Evolutionary conservation across 2,113 vertebrate genomes (phyloP), one percentile per base, ranked within the genome.

Genomic region (Ictidomys tridecemlineatus): DNA sequence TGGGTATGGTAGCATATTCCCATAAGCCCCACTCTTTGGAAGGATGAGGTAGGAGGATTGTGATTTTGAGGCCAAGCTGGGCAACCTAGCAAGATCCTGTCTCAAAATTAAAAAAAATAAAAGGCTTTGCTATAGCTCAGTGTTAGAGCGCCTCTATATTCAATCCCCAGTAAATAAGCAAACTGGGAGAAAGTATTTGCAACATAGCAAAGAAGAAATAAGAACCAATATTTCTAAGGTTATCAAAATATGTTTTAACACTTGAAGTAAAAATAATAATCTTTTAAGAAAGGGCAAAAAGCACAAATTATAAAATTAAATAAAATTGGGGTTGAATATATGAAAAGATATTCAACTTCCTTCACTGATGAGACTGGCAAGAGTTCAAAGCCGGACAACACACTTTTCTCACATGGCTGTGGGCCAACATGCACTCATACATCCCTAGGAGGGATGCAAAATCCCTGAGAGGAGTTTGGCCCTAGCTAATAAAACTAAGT

Each of bases 291-390:
- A 94, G 14, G 61, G 28, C 48, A 89, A 72, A 13, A 76, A 90
- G 24, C 56, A 74, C 6, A 69, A 73, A 37, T 61, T 87, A 56
- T 30, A 83, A 95, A 91, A 74, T 67, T 13, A 70, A 42, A 69
- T 34, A 93, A 90, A 85, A 30, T 37, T 78, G 42, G 77, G 17
- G 26, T 77, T 93, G 76, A 72, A 82, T 34, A 42, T 48, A 80
- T 69, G 65, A 92, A 88, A 94, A 84, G 32, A 56, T 30, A 92
- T 73, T 89, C 34, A 86, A 4, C 28, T 78, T 92, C 45, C 28
- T 78, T 51, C 12, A 84, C 2, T 65, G 26, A 74, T 58, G 32
- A 51, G 37, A 74, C 0, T 63, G 56, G 32, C 5, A 78, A 83
- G 85, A 94, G 45, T n/a, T 84, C 51, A 91, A 88, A 88, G 85